phyloP scores from a whole-genome alignment of 2,888 invertebrate genomes.

The Fragum whitleyi region DNA sequence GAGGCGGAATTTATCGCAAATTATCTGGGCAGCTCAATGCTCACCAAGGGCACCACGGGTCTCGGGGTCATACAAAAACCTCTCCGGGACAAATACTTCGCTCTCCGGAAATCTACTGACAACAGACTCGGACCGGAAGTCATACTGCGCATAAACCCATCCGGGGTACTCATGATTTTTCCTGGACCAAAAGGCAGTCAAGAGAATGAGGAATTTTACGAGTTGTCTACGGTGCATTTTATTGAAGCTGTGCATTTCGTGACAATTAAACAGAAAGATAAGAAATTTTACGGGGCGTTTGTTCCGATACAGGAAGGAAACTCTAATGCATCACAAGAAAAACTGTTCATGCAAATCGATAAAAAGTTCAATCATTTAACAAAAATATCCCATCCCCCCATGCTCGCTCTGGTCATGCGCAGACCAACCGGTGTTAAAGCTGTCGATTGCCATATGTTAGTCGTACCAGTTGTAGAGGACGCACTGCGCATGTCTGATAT shows the following conservation, averaged over 20 bases:
- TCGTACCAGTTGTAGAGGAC: conserved; percentile 86
- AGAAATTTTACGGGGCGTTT: conserved; percentile 87
- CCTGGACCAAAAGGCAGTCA: conserved; percentile 98
- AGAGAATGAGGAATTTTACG: conserved; percentile 89
- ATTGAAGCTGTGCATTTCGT: conserved; percentile 83
- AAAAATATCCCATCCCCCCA: conserved; percentile 96
- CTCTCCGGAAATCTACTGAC: conserved; percentile 89
- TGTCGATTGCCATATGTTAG: conserved; percentile 99
- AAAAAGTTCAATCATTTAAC: conserved; percentile 97
- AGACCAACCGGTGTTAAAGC: conserved; percentile 98
- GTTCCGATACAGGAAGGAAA: conserved; percentile 88
- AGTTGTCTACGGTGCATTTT: conserved; percentile 86
- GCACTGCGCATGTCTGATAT: conserved; percentile 69
- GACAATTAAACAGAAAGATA: conserved; percentile 81
- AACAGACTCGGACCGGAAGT: conserved; percentile 71
- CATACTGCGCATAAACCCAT: conserved; percentile 90
- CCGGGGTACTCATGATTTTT: conserved; percentile 95
- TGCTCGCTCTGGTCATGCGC: conserved; percentile 98
- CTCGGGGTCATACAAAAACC: conserved; percentile 99
- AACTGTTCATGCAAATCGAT: conserved; percentile 94
- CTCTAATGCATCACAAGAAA: conserved; percentile 77
- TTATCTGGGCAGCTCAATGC: conserved; percentile 97
- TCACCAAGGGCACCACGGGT: conserved; percentile 98
- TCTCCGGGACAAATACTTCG: conserved; percentile 96
- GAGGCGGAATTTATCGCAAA: conserved; percentile 92